These are phyloP conservation scores for Crenuchus spilurus DNA, from an alignment of 2,797 vertebrate species.

Conservation along the genomic window DNA sequence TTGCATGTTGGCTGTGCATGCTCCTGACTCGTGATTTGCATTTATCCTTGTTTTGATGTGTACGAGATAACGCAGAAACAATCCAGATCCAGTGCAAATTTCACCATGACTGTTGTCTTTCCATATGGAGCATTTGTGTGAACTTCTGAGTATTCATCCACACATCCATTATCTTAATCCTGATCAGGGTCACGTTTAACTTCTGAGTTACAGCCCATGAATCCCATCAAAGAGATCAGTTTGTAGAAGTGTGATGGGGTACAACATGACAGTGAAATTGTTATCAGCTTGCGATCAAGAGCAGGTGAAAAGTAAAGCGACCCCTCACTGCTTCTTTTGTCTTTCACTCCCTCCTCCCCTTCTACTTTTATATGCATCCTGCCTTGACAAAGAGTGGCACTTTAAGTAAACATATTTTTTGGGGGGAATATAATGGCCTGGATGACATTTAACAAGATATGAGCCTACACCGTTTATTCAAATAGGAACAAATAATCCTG, in stretches of 20 bases:
- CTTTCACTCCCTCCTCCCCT: neutral
- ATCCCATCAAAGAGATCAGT: no score
- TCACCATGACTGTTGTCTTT: slow-evolving; percentile 30
- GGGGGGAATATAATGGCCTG: neutral
- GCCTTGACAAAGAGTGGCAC: slow-evolving; percentile 3
- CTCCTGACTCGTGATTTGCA: slow-evolving; percentile 48
- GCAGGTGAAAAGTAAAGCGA: slow-evolving; percentile 22
- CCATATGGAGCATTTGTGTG: slow-evolving; percentile 5
- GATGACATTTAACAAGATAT: slow-evolving; percentile 21
- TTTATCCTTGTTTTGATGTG: slow-evolving; percentile 39
- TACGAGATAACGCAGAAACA: slow-evolving; percentile 17
- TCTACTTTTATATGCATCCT: neutral
- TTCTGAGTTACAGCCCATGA: no score
- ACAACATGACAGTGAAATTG: slow-evolving; percentile 11
- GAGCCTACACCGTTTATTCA: slow-evolving; percentile 30
- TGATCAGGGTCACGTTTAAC: no score
- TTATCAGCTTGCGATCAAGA: slow-evolving; percentile 42
- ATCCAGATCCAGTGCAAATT: slow-evolving; percentile 27
- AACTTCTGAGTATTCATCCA: neutral
- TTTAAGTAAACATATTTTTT: slow-evolving; percentile 30
- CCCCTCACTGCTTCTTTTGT: neutral
- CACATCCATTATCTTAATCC: no score
- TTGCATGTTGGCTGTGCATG: slow-evolving; percentile 43
- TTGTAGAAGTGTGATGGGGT: slow-evolving; percentile 3
- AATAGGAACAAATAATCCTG: slow-evolving; percentile 40